Conservation (phyloP, 37 sponge, comb jelly and placozoan species). For the Crambe crambe region DNA sequence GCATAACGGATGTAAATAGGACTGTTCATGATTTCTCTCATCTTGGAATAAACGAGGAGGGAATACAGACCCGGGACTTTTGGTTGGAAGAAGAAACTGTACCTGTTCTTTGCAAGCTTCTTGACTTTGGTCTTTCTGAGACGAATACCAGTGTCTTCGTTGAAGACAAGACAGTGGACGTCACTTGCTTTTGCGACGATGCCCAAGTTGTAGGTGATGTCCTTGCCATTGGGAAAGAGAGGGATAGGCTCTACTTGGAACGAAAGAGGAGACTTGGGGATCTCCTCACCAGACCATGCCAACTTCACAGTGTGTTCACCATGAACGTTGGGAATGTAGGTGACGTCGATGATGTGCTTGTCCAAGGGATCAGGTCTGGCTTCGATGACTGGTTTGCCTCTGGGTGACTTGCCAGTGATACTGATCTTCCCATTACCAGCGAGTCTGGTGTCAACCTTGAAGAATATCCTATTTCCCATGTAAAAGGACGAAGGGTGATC, state of each 20-base stretch:
- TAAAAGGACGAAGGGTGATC: conserved; percentile 20
- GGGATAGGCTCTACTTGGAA: conserved; percentile 39
- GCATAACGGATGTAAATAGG: conserved; percentile 39
- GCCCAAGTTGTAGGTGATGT: conserved; percentile 28
- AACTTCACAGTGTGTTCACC: conserved; percentile 61
- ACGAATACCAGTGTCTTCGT: conserved; percentile 28
- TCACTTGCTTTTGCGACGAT: conserved; percentile 50
- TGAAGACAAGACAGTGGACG: conserved; percentile 34
- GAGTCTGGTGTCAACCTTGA: conserved; percentile 55
- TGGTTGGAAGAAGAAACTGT: conserved; percentile 38
- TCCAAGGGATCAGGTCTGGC: conserved; percentile 1
- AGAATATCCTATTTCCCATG: conserved; percentile 28
- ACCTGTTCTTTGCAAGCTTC: conserved; percentile 32
- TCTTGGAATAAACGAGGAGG: conserved; percentile 5
- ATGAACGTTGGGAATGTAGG: conserved; percentile 55
- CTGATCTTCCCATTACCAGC: conserved; percentile 70
- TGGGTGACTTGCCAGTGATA: conserved; percentile 18
- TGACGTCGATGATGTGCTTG: conserved; percentile 39
- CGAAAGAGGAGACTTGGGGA: conserved; percentile 63
- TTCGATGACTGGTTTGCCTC: conserved; percentile 21
- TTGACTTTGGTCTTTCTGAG: conserved; percentile 55
- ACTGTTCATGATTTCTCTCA: conserved; percentile 18
- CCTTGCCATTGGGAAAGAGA: conserved; percentile 20
- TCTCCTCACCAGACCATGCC: conserved; percentile 44
- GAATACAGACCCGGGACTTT: conserved; percentile 55